Base-by-base conservation (phyloP, 1,140 invertebrate genomes). In the Drosophila pseudoananassae region DNA sequence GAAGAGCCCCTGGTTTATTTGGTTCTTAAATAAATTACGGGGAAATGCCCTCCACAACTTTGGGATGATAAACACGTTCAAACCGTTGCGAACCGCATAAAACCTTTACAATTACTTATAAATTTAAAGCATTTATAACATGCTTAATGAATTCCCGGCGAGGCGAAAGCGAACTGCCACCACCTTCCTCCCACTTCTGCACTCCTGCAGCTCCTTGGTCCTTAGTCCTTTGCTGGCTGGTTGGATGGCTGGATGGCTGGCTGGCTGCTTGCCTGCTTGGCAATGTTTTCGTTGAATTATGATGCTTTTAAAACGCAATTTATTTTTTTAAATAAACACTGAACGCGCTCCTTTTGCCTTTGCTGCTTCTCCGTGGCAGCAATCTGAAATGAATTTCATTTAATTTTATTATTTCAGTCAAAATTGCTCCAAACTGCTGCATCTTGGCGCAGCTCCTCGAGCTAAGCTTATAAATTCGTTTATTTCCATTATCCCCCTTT, bases 261-360 rank as follows among this genome's bases (percentile, higher is more conserved):
- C 5, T 43, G n/a, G 9, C 49, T 47, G 29, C 10, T 40, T 38
- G 50, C 38, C 59, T 68, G 76, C 50, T 50, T 87, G 77, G 77
- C 66, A 68, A 71, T 88, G 82, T 88, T 87, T 87, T 88, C 83
- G 61, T 87, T 87, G 82, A 87, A 88, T 87, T 87, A 85, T 85
- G 82, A 85, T 85, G 82, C 82, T 85, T 85, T 85, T 85, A 85
- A 85, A 85, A 82, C 73, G 83, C 82, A 85, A 85, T 85, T 85
- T 87, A 85, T 85, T 78, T 87, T 85, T 85, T 87, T 77, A 84
- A 84, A 84, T 84, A 84, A 84, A 84, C 82, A 84, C 77, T 68
- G 65, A 56, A 60, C 58, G 59, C 40, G 40, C 5, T 43, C 14
- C 38, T 25, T 15, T 25, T 36, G 27, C 31, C 14, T 33, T 31